Conservation (phyloP, 2,888 invertebrate species). For the Leistus spinibarbis region DNA sequence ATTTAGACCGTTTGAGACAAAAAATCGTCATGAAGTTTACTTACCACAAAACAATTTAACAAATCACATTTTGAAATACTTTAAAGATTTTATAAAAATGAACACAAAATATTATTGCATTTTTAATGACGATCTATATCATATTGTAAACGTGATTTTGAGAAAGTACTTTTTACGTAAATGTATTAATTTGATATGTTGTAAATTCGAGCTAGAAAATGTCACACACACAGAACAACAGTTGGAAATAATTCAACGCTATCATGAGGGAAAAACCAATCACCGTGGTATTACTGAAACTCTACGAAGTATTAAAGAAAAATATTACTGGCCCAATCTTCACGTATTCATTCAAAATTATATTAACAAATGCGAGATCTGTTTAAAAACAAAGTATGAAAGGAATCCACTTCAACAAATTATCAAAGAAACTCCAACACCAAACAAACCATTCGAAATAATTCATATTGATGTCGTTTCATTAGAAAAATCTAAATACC, state of each 20-base stretch:
- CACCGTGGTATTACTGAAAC: slow-evolving; percentile 23
- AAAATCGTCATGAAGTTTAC: neutral
- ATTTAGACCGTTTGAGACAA: neutral
- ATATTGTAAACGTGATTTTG: neutral
- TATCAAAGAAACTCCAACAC: too few relatives aligned
- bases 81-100: neutral
- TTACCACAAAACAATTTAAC: neutral
- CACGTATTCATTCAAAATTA: slow-evolving; percentile 4
- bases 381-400: too few relatives aligned
- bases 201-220: too few relatives aligned
- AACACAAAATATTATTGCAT: slow-evolving; percentile 2
- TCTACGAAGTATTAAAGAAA: neutral
- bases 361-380: too few relatives aligned
- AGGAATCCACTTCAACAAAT: too few relatives aligned
- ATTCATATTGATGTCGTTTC: too few relatives aligned
- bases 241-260: too few relatives aligned
- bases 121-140: neutral
- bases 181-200: neutral
- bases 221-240: too few relatives aligned
- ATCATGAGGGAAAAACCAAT: slow-evolving; percentile 35
- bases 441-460: too few relatives aligned
- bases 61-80: neutral
- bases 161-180: neutral
- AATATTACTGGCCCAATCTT: slow-evolving; percentile 30
- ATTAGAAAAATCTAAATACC: too few relatives aligned